A percentile compares a stretch with the other conserved stretches of the same genome.
These are phyloP conservation scores for Schizopygopsis pylzovi DNA, from an alignment of 2,797 vertebrate species.

Conservation along the genomic window DNA sequence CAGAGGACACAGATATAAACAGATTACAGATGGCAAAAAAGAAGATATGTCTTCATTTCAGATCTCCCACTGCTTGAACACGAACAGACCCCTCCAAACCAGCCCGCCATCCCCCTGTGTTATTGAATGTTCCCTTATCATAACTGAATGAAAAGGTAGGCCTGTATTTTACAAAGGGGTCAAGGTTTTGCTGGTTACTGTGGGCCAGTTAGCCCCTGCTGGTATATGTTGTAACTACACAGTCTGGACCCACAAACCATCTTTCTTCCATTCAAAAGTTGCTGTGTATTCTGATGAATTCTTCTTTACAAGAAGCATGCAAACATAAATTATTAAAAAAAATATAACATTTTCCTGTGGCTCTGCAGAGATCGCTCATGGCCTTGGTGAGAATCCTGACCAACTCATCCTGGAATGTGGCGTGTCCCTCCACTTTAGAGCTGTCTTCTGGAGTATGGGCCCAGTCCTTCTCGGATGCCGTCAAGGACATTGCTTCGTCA, in stretches of 20 bases:
- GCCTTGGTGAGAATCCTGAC: too few species aligned
- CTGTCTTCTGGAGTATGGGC: background rate
- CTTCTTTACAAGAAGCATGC: background rate
- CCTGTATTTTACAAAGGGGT: slow-evolving; percentile 9
- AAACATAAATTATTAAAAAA: background rate
- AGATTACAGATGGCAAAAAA: slow-evolving; percentile 71
- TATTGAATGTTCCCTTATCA: slow-evolving; percentile 14
- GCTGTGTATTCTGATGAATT: background rate
- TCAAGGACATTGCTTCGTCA: background rate
- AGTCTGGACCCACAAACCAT: background rate
- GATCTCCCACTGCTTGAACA: slow-evolving; percentile 19
- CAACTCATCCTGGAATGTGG: background rate
- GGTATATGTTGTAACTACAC: background rate
- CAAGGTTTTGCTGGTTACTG: slow-evolving; percentile 1
- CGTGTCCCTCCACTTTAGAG: background rate
- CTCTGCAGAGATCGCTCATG: background rate
- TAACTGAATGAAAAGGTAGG: slow-evolving; percentile 10
- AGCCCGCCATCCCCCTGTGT: background rate
- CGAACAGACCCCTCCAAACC: background rate
- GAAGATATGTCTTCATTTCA: slow-evolving; percentile 72
- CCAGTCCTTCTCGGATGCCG: background rate
- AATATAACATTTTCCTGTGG: background rate
- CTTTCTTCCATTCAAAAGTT: background rate
- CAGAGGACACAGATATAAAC: slow-evolving; percentile 71
- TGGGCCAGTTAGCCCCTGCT: background rate